Conservation (phyloP, 2,888 invertebrate species). For the Cremastinae sp. region DNA sequence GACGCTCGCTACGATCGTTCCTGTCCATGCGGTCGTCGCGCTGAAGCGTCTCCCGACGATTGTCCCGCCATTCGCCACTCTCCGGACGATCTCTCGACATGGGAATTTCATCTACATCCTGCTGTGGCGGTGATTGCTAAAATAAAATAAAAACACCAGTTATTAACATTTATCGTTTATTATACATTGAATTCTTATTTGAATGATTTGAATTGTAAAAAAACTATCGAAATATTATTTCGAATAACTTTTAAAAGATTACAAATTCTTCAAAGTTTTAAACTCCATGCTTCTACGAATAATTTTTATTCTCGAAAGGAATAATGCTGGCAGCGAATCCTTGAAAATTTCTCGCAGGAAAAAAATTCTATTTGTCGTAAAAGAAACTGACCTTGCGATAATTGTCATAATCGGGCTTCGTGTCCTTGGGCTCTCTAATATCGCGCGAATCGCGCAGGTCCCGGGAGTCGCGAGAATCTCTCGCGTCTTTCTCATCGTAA, state of each 20-base stretch:
- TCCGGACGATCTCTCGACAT: constrained; percentile 70
- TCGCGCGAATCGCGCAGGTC: constrained; percentile 54
- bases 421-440: constrained; percentile 69
- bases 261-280: too few relatives aligned
- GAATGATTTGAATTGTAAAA: too few relatives aligned
- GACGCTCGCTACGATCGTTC: constrained; percentile 81
- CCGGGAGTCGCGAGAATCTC: constrained; percentile 62
- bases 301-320: too few relatives aligned
- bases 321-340: too few relatives aligned
- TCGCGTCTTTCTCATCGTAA: constrained; percentile 73
- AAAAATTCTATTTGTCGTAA: too few relatives aligned
- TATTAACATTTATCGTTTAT: too few relatives aligned
- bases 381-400: constrained; percentile 76
- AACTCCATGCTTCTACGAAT: too few relatives aligned
- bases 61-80: constrained; percentile 75
- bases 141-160: constrained; percentile 15
- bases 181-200: too few relatives aligned
- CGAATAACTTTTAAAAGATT: too few relatives aligned
- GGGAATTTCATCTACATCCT: constrained; percentile 73
- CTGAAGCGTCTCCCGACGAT: constrained; percentile 66
- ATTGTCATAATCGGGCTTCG: constrained; percentile 78
- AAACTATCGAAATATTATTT: too few relatives aligned
- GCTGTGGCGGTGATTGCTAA: constrained; percentile 62
- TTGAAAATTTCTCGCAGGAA: too few relatives aligned
- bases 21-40: constrained; percentile 74